A percentile compares a stretch with the other conserved stretches of the same genome.
phyloP scores from a whole-genome alignment of 2,888 invertebrate genomes.

The Copidosoma aretas region DNA sequence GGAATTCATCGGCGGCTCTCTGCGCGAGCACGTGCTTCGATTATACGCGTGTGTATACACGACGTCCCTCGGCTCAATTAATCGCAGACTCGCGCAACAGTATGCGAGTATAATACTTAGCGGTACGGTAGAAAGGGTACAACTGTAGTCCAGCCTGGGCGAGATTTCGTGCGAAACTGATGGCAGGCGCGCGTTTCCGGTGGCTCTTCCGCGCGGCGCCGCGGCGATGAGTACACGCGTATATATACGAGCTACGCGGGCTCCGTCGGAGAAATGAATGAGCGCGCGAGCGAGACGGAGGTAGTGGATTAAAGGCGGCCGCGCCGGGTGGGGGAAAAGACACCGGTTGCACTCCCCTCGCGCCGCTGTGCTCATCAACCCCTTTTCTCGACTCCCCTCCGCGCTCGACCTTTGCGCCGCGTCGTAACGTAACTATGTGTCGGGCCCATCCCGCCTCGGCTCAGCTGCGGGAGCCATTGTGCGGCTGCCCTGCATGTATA shows the following conservation, averaged over 20 bases:
- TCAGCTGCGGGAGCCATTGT: conserved; percentile 33
- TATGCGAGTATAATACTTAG: too few species aligned
- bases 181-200: conserved; percentile 51
- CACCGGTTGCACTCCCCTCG: conserved; percentile 58
- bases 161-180: conserved; percentile 59
- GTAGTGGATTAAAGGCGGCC: conserved; percentile 39
- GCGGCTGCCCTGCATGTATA: conserved; percentile 37
- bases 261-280: conserved; percentile 38
- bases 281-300: conserved; percentile 30
- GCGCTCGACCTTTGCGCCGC: conserved; percentile 1
- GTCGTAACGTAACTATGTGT: too few species aligned
- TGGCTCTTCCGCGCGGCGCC: conserved; percentile 53
- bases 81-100: conserved; percentile 23
- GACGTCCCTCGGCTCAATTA: too few species aligned
- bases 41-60: too few species aligned
- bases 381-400: conserved; percentile 26
- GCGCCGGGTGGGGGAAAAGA: conserved; percentile 55
- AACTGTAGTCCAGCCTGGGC: conserved; percentile 52
- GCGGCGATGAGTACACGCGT: conserved; percentile 40
- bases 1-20: too few species aligned
- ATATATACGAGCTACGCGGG: conserved; percentile 16
- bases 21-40: too few species aligned
- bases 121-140: too few species aligned
- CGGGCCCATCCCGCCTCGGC: conserved; percentile 13
- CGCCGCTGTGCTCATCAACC: conserved; percentile 11